Percentiles rank a stretch among this genome's conserved stretches.
These are phyloP conservation scores for Ornithoptera priamus DNA, from an alignment of 2,888 invertebrate genomes.

Conservation along the genomic window DNA sequence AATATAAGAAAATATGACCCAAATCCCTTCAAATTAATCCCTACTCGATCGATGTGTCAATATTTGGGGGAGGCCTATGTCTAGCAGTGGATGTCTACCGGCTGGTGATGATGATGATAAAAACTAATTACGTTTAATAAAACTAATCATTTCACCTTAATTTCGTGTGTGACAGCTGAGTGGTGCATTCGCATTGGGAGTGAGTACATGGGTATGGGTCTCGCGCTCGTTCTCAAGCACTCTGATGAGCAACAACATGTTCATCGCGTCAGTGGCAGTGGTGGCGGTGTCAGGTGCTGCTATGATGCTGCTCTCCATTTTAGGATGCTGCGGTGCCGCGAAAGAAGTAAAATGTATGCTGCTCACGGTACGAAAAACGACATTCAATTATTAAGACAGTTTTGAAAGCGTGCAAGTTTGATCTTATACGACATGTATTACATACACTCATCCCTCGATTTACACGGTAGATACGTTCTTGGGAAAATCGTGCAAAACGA, in stretches of 20 bases:
- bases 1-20: too few species aligned
- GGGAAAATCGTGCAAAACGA: too few species aligned
- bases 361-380: conserved; percentile 86
- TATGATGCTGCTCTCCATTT: conserved; percentile 90
- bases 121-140: too few species aligned
- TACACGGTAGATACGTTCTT: too few species aligned
- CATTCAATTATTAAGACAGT: not conserved
- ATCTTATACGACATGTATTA: not conserved
- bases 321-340: conserved; percentile 96
- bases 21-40: too few species aligned
- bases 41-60: too few species aligned
- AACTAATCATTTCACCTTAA: too few species aligned
- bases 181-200: conserved; percentile 85
- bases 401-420: not conserved
- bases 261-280: conserved; percentile 91
- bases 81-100: too few species aligned
- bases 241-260: conserved; percentile 91
- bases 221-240: conserved; percentile 92
- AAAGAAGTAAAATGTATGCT: conserved; percentile 97
- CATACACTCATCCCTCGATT: too few species aligned
- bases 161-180: conserved; percentile 82
- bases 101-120: too few species aligned
- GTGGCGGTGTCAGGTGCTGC: conserved; percentile 90
- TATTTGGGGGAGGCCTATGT: too few species aligned
- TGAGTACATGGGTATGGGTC: conserved; percentile 92